These are phyloP conservation scores for Arge pagana DNA, from an alignment of 2,888 invertebrate species.

Conservation along the genomic window DNA sequence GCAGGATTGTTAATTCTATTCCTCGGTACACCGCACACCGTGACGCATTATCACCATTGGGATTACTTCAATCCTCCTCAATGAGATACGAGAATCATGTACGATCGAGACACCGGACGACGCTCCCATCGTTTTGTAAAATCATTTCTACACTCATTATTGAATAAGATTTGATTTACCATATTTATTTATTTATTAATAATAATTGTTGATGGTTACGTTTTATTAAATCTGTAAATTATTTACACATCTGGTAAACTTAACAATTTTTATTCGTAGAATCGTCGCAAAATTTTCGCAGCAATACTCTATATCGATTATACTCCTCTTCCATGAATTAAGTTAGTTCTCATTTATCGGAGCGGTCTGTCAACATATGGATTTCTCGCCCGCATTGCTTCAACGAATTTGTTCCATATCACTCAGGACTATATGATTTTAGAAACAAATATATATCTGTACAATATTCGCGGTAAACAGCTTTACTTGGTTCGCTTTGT, in stretches of 20 bases:
- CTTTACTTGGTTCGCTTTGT: too few species aligned
- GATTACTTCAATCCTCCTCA: constrained; percentile 86
- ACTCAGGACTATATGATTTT: too few species aligned
- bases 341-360: too few species aligned
- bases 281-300: too few species aligned
- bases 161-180: constrained; percentile 15
- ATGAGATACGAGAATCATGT: constrained; percentile 9
- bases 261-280: constrained; percentile 12
- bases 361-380: too few species aligned
- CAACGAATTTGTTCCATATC: too few species aligned
- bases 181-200: constrained; percentile 11
- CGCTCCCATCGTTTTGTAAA: constrained; percentile 30
- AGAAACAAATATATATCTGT: too few species aligned
- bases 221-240: constrained; percentile 25
- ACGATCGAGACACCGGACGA: neutral
- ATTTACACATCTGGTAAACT: constrained; percentile 17
- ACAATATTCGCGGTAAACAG: too few species aligned
- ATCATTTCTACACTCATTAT: constrained; percentile 24
- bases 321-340: too few species aligned
- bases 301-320: too few species aligned
- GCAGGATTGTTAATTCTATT: constrained; percentile 78
- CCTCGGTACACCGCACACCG: constrained; percentile 68
- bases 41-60: constrained; percentile 82
- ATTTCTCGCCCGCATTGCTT: too few species aligned
- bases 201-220: constrained; percentile 22